Conservation (phyloP, 2,113 vertebrate genomes). For the Budorcas taxicolor region DNA sequence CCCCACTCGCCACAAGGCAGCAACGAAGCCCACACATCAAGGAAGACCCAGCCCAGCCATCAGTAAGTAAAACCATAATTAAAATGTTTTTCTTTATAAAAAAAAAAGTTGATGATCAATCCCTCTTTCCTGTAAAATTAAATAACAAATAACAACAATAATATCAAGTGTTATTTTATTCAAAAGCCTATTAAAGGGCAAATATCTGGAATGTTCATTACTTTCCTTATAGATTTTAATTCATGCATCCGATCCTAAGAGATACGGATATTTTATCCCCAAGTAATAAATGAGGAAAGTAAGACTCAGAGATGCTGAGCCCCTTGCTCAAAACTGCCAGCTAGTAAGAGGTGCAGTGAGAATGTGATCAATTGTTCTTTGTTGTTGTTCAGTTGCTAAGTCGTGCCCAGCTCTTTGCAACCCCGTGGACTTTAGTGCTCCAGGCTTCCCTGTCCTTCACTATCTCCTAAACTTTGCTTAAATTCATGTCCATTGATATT, state of each 20-base stretch:
- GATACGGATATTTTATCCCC: background rate
- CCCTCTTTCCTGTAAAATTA: background rate
- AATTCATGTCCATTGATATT: background rate
- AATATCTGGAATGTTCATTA: background rate
- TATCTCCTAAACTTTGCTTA: background rate
- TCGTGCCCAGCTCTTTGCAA: background rate
- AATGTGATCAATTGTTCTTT: accelerated
- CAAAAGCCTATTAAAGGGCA: background rate
- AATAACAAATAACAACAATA: background rate
- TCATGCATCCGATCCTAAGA: background rate
- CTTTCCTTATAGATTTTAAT: background rate
- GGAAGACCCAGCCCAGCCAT: background rate
- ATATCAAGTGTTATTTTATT: background rate
- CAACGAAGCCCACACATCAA: background rate
- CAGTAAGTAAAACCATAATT: background rate
- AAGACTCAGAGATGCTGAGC: background rate
- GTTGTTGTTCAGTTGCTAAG: background rate
- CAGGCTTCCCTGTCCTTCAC: background rate
- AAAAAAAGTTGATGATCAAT: background rate
- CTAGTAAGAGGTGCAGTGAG: background rate
- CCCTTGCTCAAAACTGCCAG: background rate
- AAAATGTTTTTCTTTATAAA: background rate
- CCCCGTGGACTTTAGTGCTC: background rate
- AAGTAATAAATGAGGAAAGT: background rate
- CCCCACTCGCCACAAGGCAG: background rate